Base-by-base conservation (phyloP, 2,888 invertebrate species). In the Bedellia somnulentella region DNA sequence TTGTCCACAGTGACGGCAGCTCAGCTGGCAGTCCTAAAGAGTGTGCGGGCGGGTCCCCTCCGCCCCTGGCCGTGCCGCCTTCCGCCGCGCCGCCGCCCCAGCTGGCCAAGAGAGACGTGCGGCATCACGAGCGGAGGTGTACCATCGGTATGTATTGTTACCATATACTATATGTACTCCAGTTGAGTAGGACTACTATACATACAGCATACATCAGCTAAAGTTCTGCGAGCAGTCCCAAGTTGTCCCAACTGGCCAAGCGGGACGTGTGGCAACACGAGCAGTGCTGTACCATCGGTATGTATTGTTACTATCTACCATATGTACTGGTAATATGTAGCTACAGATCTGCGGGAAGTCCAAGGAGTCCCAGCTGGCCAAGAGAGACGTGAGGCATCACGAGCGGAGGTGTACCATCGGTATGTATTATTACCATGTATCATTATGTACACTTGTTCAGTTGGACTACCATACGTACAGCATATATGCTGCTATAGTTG, bases 11-110 rank as follows among this genome's bases (percentile, higher is more conserved):
- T 35, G 73, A 73, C 57, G 73, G 71, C 49, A 73, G 73, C 59
- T 70, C 70, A 39, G 71, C 64, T 2, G 73, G 73, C 35, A 71
- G 71, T 37, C 73, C 73, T 0, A 75, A 75, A 45, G 73, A 75
- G 46, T 68, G 64, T 56, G 66, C 60, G 50, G 59, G 62, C 36
- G 53, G 58, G 38, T 63, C 71, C 2, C 70, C 73, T 4, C 70
- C 71, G 9, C 68, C 67, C 4, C 14, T 52, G 52, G 33, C 49
- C 46, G 34, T 47, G 46, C 29, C 40, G 34, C 33, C 35, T 3
- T 41, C 33, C 29, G 36, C 2, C 45, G 41, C 29, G 45, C 40
- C 37, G 21, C 41, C 38, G 12, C 49, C 11, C 36, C n/a, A n/a
- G n/a, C n/a, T n/a, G n/a, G 3, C 39, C 35, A 4, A 22, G 13